A percentile compares a stretch with the other conserved stretches of the same genome.
Conservation (phyloP, 1,140 invertebrate genomes). For the Ceratoteleas bidentatus region DNA sequence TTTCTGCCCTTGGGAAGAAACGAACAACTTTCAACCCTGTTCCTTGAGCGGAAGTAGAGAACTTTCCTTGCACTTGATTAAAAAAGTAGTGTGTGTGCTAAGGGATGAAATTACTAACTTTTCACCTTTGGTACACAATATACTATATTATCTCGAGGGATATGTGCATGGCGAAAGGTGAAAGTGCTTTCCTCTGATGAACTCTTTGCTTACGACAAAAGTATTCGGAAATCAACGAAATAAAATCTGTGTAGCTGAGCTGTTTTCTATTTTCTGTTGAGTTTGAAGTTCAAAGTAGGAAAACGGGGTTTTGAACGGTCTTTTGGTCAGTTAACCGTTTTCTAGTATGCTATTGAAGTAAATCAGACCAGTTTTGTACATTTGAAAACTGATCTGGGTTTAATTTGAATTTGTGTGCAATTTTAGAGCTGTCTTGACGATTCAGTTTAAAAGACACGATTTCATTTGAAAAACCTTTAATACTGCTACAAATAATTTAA, state of each 20-base stretch:
- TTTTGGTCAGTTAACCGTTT: background rate
- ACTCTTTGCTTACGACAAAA: slow-evolving; percentile 8
- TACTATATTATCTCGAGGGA: too few species aligned
- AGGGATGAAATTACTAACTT: too few species aligned
- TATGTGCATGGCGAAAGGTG: slow-evolving; percentile 1
- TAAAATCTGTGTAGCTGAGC: slow-evolving; percentile 10
- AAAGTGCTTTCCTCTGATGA: slow-evolving; percentile 16
- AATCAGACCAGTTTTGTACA: background rate
- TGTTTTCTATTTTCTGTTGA: background rate
- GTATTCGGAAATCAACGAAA: slow-evolving; percentile 8
- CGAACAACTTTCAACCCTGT: too few species aligned
- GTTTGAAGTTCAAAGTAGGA: background rate
- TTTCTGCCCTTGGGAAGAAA: too few species aligned
- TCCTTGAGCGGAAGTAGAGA: too few species aligned
- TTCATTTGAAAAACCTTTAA: too few species aligned
- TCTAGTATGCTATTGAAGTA: background rate
- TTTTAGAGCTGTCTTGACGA: slow-evolving; percentile 10
- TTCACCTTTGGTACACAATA: too few species aligned
- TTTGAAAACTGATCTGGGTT: background rate
- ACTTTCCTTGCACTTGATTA: too few species aligned
- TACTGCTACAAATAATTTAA: too few species aligned
- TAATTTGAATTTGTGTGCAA: background rate
- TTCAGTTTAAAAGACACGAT: too few species aligned
- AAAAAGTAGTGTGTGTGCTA: too few species aligned
- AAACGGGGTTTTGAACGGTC: too few species aligned